These are phyloP conservation scores for Helogale parvula DNA, from an alignment of 2,113 vertebrate genomes.

Conservation along the genomic window DNA sequence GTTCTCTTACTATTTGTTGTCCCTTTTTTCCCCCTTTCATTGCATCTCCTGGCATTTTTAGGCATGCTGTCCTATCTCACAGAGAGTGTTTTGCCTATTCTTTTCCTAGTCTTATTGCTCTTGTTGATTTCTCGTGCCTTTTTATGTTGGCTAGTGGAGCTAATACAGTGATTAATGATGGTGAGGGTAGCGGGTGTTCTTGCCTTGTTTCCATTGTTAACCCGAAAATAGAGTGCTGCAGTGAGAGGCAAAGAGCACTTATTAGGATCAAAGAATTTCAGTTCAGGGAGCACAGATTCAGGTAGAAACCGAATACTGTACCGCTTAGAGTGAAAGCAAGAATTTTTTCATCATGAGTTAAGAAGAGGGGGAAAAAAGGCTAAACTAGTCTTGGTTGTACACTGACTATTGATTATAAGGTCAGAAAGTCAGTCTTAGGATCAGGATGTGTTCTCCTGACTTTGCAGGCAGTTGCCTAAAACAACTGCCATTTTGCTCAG, in stretches of 20 bases:
- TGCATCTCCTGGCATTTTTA: background rate
- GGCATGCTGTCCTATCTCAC: background rate
- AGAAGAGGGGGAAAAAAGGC: background rate
- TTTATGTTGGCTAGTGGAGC: background rate
- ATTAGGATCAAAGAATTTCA: background rate
- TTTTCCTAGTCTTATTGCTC: background rate
- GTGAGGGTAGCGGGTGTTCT: background rate
- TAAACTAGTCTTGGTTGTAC: background rate
- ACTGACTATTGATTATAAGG: background rate
- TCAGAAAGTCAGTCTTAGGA: background rate
- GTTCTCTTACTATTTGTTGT: background rate
- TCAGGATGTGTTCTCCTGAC: background rate
- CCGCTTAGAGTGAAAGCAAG: background rate
- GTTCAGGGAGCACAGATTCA: background rate
- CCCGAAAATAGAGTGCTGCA: background rate
- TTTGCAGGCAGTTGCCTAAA: background rate
- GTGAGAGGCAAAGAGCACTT: background rate
- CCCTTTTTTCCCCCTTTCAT: background rate
- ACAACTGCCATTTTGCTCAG: background rate
- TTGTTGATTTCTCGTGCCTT: background rate
- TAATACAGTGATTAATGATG: background rate
- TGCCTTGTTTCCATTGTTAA: background rate
- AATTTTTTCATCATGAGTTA: background rate
- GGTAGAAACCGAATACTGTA: background rate
- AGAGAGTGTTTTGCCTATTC: background rate